Conservation (phyloP, 2,113 vertebrate genomes). For the Rhea americana region DNA sequence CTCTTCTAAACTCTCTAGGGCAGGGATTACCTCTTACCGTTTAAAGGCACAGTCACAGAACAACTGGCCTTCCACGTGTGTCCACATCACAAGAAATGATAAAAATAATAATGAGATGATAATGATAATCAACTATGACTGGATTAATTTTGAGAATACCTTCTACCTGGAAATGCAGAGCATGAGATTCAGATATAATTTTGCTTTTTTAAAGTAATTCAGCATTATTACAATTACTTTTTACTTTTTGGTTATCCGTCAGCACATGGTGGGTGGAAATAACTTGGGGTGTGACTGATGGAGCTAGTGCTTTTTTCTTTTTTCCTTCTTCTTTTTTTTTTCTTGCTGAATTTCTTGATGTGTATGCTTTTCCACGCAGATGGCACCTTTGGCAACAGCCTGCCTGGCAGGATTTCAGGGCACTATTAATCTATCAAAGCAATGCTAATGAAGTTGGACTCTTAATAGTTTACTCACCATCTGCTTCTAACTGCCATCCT, state of each 20-base stretch:
- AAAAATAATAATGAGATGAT: background rate
- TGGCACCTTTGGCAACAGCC: conserved; percentile 66
- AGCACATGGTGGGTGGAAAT: conserved; percentile 48
- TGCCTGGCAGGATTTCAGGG: conserved; percentile 65
- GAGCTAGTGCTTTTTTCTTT: background rate
- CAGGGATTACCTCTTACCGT: background rate
- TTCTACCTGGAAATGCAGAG: background rate
- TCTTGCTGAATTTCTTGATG: conserved; percentile 34
- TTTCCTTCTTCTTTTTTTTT: background rate
- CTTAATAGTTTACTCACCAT: conserved; percentile 66
- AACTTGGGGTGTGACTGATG: conserved; percentile 34
- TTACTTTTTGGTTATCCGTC: conserved; percentile 13
- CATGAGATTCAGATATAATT: background rate
- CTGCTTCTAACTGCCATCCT: conserved; percentile 57
- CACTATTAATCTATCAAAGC: conserved; percentile 70
- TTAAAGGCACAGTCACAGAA: background rate
- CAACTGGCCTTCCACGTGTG: background rate
- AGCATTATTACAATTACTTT: conserved; percentile 15
- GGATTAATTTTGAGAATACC: background rate
- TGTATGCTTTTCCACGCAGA: conserved; percentile 60
- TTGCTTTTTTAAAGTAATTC: conserved; percentile 17
- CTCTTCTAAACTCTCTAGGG: background rate
- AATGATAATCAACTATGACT: background rate
- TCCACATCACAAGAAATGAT: background rate
- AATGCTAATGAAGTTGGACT: conserved; percentile 71